Base-by-base conservation (phyloP, 2,797 vertebrate species). In the Otolemur crassicaudatus region DNA sequence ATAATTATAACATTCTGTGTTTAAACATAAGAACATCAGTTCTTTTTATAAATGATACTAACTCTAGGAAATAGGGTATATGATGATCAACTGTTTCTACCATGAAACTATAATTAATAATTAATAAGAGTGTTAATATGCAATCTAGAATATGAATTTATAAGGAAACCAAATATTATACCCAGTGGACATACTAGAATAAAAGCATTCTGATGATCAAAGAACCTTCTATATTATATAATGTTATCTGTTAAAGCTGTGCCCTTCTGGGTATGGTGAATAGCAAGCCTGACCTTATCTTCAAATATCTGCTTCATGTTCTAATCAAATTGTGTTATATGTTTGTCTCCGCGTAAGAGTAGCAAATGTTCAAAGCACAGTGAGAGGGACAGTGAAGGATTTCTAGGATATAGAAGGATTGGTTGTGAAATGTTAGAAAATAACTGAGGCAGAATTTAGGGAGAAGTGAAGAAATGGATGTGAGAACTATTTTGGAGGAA, bases 1-100 rank as follows among this genome's bases (percentile, higher is more conserved):
- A 65, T 85, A 94, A 92, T 65, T 90, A 69, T 75, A 87, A 58
- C 94, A 58, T 56, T 96, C 81, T 82, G 22, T 77, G 25, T 75
- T 88, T 95, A 83, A 63, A 80, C 5, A 20, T 86, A 61, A 90
- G 94, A 75, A 31, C 27, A 91, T 20, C 1, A 13, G 7, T 60
- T 90, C 29, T 14, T 83, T 94, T 73, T 34, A 86, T 67, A 92
- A 60, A n/a, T 65, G 16, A 1, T 34, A n/a, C 29, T 80, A 49
- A 76, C 12, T 40, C 43, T 63, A 92, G 40, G 56, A 89, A 37
- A 84, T 75, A 84, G 25, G 65, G 40, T 94, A 76, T 69, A 63
- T 91, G 80, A 91, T 61, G n/a, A 70, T 87, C 2, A 76, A 40
- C 93, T 93, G 75, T 95, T 83, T 94, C 43, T 75, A 67, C 31